Evolutionary conservation across 2,888 invertebrate genomes (phyloP).

Genomic region (Cephus sareptanus): DNA sequence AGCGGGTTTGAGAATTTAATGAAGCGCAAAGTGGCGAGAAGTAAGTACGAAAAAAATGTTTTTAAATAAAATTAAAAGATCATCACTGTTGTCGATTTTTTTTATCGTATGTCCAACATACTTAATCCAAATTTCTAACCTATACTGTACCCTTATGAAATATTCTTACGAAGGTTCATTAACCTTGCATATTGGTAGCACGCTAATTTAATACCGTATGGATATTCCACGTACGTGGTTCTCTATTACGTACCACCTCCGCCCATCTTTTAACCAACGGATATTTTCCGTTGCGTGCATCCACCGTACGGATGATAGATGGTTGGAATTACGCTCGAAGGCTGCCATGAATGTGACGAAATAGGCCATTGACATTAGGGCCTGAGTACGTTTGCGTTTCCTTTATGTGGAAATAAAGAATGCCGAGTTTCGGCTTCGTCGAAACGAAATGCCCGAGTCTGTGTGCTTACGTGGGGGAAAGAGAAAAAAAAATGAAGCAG

Average conservation of each 20-base stretch:
- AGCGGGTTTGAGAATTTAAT: too few relatives aligned
- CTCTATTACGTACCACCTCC: background rate
- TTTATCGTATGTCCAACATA: too few relatives aligned
- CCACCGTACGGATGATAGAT: slow-evolving; percentile 15
- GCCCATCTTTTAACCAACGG: background rate
- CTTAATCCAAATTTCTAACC: too few relatives aligned
- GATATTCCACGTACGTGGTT: background rate
- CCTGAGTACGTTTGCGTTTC: slow-evolving; percentile 1
- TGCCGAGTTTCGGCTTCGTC: background rate
- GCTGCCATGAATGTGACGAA: slow-evolving; percentile 17
- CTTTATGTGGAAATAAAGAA: slow-evolving; percentile 6
- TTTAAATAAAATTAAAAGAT: too few relatives aligned
- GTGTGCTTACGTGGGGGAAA: too few relatives aligned
- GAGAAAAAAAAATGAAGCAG: too few relatives aligned
- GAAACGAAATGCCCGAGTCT: too few relatives aligned
- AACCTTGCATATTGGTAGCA: background rate
- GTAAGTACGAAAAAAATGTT: too few relatives aligned
- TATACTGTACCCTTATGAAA: background rate
- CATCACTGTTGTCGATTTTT: too few relatives aligned
- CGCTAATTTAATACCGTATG: background rate
- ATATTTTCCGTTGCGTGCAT: slow-evolving; percentile 23
- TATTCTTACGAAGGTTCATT: background rate
- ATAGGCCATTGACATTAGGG: slow-evolving; percentile 22
- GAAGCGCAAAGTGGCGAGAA: too few relatives aligned
- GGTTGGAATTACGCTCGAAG: slow-evolving; percentile 19